Evolutionary conservation across 1,140 invertebrate genomes (phyloP), one percentile per base, ranked within the genome.

Genomic region (Drosophila triauraria): DNA sequence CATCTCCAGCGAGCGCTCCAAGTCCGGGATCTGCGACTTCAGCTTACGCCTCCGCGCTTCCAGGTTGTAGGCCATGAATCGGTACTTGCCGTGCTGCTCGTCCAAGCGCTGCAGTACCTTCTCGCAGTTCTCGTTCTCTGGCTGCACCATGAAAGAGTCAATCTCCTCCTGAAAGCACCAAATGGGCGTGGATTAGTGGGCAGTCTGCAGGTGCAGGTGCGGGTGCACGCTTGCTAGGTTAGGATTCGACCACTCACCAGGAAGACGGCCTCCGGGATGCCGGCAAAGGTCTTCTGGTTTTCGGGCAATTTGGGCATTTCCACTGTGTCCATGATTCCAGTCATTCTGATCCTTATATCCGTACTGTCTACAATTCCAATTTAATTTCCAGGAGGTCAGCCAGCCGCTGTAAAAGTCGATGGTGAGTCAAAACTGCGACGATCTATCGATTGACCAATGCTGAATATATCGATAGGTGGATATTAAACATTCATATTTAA

Each of bases 21-120:
- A 95, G 92, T 99, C 98, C 15, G 98, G 98, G 74, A 99, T 97
- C 94, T 99, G 98, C 67, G 95, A 95, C 84, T 97, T 96, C 63
- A 99, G 94, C 92, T 97, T 96, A 88, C 95, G 95, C 69, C 96
- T 96, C 85, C 98, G 98, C 46, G 95, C 96, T 72, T 95, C 93
- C 71, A 99, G 94, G 92, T 98, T 98, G 79, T 95, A 96, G 93
- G 99, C 98, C 97, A 99, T 98, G 91, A 98, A 98, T 94, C 99
- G 99, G 93, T 99, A 99, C 94, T 99, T 99, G 67, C 95, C 96
- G 93, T 98, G 97, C 92, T 97, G 96, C 88, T 99, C 98, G 92
- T 99, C 98, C 40, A 99, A 93, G 78, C 94, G 95, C 84, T 96
- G 96, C 44, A 99, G 93, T 13, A 98, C 98, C 92, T 95, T 95